Percentiles rank a stretch among this genome's conserved stretches.
Conservation (phyloP, 2,888 invertebrate genomes). For the Bombylius major region DNA sequence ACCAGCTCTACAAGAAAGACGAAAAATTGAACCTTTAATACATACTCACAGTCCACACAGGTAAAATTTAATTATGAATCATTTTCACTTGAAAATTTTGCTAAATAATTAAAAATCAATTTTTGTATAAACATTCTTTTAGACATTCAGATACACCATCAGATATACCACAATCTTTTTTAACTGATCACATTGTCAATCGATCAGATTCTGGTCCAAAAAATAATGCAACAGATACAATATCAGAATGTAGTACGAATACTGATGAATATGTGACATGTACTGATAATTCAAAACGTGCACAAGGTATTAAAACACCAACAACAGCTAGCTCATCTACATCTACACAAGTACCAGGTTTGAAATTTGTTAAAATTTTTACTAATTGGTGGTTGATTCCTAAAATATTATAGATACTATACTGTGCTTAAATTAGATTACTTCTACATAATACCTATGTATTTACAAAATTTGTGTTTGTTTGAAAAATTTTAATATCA, state of each 20-base stretch:
- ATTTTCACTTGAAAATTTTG: not conserved
- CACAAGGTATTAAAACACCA: constrained; percentile 41
- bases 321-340: constrained; percentile 37
- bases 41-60: constrained; percentile 12
- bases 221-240: constrained; percentile 54
- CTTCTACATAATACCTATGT: too few relatives aligned
- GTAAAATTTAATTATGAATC: not conserved
- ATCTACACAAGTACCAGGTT: constrained; percentile 39
- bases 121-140: not conserved
- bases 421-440: too few relatives aligned
- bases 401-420: too few relatives aligned
- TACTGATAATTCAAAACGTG: constrained; percentile 57
- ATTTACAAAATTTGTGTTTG: too few relatives aligned
- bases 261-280: constrained; percentile 82
- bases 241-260: constrained; percentile 75
- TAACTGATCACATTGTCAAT: constrained; percentile 35
- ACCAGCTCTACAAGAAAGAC: constrained; percentile 32
- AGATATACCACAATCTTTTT: not conserved
- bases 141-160: constrained; percentile 6
- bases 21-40: constrained; percentile 15
- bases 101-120: not conserved
- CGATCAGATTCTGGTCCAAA: constrained; percentile 56
- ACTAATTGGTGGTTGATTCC: too few relatives aligned
- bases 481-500: too few relatives aligned
- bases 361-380: constrained; percentile 16